Evolutionary conservation across 2,797 vertebrate genomes (phyloP).

Genomic region (Anomalospiza imberbis): DNA sequence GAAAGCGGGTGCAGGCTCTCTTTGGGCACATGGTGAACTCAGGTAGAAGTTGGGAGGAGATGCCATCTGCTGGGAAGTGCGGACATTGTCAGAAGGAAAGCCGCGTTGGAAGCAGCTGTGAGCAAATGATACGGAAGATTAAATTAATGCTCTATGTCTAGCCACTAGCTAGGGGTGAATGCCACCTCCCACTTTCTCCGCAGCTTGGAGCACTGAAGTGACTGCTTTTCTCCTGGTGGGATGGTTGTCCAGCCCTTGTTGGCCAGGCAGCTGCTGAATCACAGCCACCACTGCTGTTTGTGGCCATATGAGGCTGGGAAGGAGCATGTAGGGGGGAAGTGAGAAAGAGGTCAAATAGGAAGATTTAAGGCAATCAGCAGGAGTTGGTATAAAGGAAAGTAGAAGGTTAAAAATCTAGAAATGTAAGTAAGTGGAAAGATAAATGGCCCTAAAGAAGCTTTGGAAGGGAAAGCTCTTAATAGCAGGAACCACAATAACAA

Average conservation of each 20-base stretch:
- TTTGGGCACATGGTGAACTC: slow-evolving; percentile 26
- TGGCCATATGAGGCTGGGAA: not conserved
- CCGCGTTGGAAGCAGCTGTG: not conserved
- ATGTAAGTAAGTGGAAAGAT: not conserved
- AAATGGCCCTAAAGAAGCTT: not conserved
- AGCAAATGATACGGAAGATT: not conserved
- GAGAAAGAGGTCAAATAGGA: not conserved
- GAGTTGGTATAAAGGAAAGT: not conserved
- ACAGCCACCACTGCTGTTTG: not conserved
- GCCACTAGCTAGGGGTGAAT: not conserved
- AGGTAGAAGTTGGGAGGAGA: slow-evolving; percentile 65
- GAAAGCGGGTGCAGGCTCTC: not conserved
- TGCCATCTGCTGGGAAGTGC: slow-evolving; percentile 74
- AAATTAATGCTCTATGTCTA: not conserved
- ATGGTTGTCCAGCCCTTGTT: not conserved
- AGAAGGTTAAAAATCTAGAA: slow-evolving; percentile 8
- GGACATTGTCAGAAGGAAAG: slow-evolving; percentile 23
- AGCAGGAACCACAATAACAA: not conserved
- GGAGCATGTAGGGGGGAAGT: not conserved
- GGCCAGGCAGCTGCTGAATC: not conserved
- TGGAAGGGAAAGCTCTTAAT: slow-evolving; percentile 14
- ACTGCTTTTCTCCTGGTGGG: not conserved
- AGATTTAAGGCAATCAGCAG: not conserved
- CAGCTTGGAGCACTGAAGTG: not conserved
- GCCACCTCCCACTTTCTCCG: not conserved